phyloP scores from a whole-genome alignment of 2,113 vertebrate species.

The Oncorhynchus masou region DNA sequence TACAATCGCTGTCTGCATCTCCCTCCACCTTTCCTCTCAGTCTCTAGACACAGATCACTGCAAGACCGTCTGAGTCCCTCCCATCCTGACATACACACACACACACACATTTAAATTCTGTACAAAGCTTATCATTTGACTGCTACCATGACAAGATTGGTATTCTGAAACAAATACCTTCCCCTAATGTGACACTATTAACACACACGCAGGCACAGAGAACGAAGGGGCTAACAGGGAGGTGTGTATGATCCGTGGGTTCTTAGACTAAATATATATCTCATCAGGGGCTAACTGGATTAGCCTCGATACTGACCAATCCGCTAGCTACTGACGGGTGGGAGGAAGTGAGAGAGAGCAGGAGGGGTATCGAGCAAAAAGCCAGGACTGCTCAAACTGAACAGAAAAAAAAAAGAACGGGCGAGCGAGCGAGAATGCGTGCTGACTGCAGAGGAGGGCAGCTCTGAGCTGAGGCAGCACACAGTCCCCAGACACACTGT shows the following conservation, averaged over 20 bases:
- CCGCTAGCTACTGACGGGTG: slow-evolving; percentile 46
- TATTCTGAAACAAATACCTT: too few relatives aligned
- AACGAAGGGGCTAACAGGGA: slow-evolving; percentile 54
- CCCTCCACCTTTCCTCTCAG: slow-evolving; percentile 1
- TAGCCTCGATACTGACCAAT: slow-evolving; percentile 71
- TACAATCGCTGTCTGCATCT: slow-evolving; percentile 3
- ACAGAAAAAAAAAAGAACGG: not conserved
- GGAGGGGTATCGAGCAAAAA: not conserved
- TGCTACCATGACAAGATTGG: not conserved
- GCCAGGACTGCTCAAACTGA: not conserved
- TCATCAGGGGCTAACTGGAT: slow-evolving; percentile 65
- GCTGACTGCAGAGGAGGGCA: not conserved
- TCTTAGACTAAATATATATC: slow-evolving; percentile 71
- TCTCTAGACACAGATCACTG: slow-evolving; percentile 29
- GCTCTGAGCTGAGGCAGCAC: too few relatives aligned
- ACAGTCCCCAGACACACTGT: too few relatives aligned
- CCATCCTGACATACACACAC: slow-evolving; percentile 30
- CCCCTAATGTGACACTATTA: not conserved
- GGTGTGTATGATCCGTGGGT: slow-evolving; percentile 64
- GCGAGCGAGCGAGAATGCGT: not conserved
- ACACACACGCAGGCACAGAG: slow-evolving; percentile 20
- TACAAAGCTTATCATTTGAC: too few relatives aligned
- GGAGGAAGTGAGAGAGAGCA: not conserved
- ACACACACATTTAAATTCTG: slow-evolving; percentile 8
- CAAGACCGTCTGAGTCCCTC: slow-evolving; percentile 41